Evolutionary conservation across 1,140 invertebrate genomes (phyloP), one percentile per base, ranked within the genome.

Genomic region (Arctopsyche grandis): DNA sequence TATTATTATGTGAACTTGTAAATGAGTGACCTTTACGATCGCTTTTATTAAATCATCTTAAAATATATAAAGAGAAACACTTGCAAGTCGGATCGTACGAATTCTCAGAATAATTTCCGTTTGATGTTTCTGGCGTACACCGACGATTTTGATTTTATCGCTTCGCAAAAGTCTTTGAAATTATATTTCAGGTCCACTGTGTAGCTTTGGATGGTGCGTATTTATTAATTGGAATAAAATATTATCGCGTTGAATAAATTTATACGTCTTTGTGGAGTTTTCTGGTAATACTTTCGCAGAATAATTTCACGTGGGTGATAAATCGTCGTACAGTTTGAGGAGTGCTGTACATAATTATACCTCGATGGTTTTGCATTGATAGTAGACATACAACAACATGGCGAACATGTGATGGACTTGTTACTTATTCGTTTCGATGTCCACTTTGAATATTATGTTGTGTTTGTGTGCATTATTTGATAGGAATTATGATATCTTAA

Each of bases 131-230:
- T 60, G 56, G 56, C 56, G 56, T 21, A 21, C 7, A 16, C 56
- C 56, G 56, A 60, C 56, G 56, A 60, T 60, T 60, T 60, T 19
- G 56, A 60, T 60, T 60, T 60, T 60, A 60, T 60, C 56, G 56
- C 56, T 60, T 60, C 56, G 21, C 56, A 60, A 60, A 60, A 21
- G 56, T 60, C 56, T 60, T 60, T 60, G 56, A 60, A 60, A 60
- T 60, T 19, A 21, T 60, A 60, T 60, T 60, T 60, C 21, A 21
- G 21, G 16, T 16, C 56, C 19, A 38, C 29, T 4, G 7, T 38
- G 7, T 38, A 0, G 56, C 56, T 60, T 60, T 19, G 56, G 56
- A 60, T 60, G 56, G 56, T 21, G 7, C 29, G 29, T 38, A 60
- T 60, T 60, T 60, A 60, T 60, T 60, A 60, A 60, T 60, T 60